Evolutionary conservation across 1,140 invertebrate species (phyloP), one percentile per base, ranked within the genome.

Genomic region (Zeugodacus cucurbitae): DNA sequence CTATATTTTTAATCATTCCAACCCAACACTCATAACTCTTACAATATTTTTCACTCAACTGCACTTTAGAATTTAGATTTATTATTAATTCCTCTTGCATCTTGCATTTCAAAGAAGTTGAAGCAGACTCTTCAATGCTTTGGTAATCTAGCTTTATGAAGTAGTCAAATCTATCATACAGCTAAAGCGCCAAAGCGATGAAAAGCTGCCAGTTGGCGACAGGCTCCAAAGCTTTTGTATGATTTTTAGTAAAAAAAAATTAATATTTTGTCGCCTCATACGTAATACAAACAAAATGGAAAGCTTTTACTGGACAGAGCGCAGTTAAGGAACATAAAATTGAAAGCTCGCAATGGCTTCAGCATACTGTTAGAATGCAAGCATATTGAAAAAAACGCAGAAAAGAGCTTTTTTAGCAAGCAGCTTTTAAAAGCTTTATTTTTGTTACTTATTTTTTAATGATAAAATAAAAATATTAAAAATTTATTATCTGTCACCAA

Each of bases 131-230:
- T 93, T 94, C 94, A 94, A 94, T 96, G 95, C 97, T 98, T 98
- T 97, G 97, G 97, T 98, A 97, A 97, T 97, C 96, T 97, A 97
- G 97, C 97, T 97, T 96, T 97, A 97, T 97, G 97, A 97, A 95
- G 94, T 95, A 91, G 91, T 93, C 91, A 91, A 93, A 93, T 94
- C 94, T 95, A 95, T 98, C 97, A 98, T 97, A 97, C 97, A 98
- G 97, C 97, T 98, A 97, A 96, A 98, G 97, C 97, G 97, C 97
- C 97, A 98, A 98, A 98, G 97, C 95, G 94, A 95, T 94, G 93
- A 94, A 89, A 91, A 89, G 64, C 59, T 87, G 87, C 87, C 74
- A 82, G 74, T 29, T 48, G 74, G 74, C 74, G 74, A 82, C 41
- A 26, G 67, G 29, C 41, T 20, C 22, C 2, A 57, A 54, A 64